Evolutionary conservation across 2,797 vertebrate genomes (phyloP).

Genomic region (Pantherophis vulpinus): DNA sequence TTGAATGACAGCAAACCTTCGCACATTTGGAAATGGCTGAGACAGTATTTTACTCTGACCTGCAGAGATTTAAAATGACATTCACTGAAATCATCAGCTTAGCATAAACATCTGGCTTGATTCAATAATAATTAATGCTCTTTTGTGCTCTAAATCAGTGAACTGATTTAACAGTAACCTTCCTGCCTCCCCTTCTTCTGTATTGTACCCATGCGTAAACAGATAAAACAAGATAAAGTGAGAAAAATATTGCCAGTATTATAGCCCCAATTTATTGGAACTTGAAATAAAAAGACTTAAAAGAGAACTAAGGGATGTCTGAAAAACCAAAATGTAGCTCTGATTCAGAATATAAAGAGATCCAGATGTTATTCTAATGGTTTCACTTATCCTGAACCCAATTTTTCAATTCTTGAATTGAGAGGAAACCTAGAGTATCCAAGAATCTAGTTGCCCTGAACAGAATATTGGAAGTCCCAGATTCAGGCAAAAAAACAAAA

Average conservation of each 20-base stretch:
- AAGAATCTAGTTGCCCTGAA: background rate
- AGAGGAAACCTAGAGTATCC: background rate
- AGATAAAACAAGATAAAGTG: background rate
- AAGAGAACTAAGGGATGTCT: background rate
- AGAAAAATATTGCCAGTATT: background rate
- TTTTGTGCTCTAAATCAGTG: conserved; percentile 39
- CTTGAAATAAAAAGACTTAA: background rate
- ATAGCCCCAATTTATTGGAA: background rate
- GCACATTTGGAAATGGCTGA: accelerated
- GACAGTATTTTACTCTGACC: conserved; percentile 39
- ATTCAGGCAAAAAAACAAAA: background rate
- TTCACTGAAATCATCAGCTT: conserved; percentile 54
- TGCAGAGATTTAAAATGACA: conserved; percentile 31
- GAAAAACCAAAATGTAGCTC: background rate
- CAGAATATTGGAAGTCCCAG: background rate
- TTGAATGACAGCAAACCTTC: conserved; percentile 18
- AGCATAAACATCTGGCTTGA: conserved; percentile 60
- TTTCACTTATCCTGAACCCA: background rate
- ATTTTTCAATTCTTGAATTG: background rate
- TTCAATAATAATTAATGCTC: conserved; percentile 50
- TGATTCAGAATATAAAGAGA: background rate
- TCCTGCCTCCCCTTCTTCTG: background rate
- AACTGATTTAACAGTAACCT: conserved; percentile 38
- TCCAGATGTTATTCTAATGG: background rate
- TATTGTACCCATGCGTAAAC: conserved; percentile 2